Evolutionary conservation across 2,888 invertebrate genomes (phyloP).

Genomic region (Acanthopleura granulata): DNA sequence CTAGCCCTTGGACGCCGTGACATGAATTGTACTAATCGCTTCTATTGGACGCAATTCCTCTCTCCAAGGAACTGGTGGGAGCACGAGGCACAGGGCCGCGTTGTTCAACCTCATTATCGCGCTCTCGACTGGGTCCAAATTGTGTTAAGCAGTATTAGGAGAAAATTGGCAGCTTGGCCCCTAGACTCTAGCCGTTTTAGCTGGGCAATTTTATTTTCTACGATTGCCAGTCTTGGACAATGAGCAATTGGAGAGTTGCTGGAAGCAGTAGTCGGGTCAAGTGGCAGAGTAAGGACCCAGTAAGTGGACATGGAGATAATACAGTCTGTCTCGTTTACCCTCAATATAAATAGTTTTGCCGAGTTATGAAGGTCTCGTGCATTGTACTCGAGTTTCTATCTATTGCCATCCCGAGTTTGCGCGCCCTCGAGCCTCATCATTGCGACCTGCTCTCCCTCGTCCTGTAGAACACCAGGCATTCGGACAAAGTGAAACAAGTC

Average conservation of each 20-base stretch:
- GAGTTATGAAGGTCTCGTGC: conserved; percentile 3
- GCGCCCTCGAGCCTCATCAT: too few relatives aligned
- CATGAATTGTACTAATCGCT: conserved; percentile 16
- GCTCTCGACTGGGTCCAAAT: conserved; percentile 13
- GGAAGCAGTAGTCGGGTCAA: conserved; percentile 16
- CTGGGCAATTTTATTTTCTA: conserved; percentile 17
- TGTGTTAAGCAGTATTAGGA: conserved; percentile 19
- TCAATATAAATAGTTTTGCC: conserved; percentile 17
- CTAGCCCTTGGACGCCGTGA: conserved; percentile 4
- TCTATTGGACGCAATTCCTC: conserved; percentile 13
- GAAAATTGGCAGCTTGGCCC: conserved; percentile 20
- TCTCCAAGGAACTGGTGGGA: neutral
- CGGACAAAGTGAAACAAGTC: neutral
- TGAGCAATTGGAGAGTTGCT: conserved; percentile 20
- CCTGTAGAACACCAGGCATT: neutral
- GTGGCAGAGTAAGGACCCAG: conserved; percentile 6
- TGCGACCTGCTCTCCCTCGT: neutral
- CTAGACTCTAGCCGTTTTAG: conserved; percentile 19
- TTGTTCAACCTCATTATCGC: conserved; percentile 16
- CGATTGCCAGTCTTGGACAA: conserved; percentile 20
- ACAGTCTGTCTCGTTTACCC: conserved; percentile 20
- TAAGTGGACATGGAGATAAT: conserved; percentile 17
- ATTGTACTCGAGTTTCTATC: too few relatives aligned
- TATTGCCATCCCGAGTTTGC: too few relatives aligned
- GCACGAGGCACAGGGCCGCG: conserved; percentile 9